These are phyloP conservation scores for Manis crassicaudata DNA, from an alignment of 2,797 vertebrate genomes.

Conservation along the genomic window DNA sequence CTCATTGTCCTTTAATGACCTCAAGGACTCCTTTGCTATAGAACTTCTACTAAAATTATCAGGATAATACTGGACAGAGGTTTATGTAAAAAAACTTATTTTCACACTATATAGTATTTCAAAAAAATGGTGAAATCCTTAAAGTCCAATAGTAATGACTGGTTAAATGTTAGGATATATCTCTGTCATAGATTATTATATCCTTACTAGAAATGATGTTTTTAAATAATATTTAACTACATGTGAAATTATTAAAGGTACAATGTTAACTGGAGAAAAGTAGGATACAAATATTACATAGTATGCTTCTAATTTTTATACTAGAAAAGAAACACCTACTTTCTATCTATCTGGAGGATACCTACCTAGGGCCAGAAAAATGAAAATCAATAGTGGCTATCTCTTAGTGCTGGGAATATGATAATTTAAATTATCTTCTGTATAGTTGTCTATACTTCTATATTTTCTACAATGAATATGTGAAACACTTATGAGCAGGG, in stretches of 20 bases:
- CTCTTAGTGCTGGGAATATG: background rate
- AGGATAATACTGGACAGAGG: slow-evolving; percentile 10
- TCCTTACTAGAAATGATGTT: background rate
- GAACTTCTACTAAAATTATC: slow-evolving; percentile 7
- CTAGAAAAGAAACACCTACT: background rate
- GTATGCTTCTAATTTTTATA: background rate
- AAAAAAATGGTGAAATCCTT: background rate
- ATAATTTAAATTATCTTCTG: slow-evolving; percentile 32
- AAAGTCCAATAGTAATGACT: background rate
- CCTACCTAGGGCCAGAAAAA: background rate
- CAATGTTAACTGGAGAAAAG: slow-evolving; percentile 3
- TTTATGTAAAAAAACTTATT: background rate
- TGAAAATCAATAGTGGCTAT: background rate
- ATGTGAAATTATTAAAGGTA: background rate
- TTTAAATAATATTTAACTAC: slow-evolving; percentile 17
- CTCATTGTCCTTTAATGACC: background rate
- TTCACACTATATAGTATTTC: background rate
- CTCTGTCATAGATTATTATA: background rate
- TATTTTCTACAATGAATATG: background rate
- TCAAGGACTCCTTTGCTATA: background rate
- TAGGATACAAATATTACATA: background rate
- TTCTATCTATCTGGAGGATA: background rate
- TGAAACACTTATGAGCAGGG: background rate
- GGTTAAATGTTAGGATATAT: background rate
- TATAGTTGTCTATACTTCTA: background rate